Evolutionary conservation across 2,888 invertebrate species (phyloP).

Genomic region (Corythucha ciliata): DNA sequence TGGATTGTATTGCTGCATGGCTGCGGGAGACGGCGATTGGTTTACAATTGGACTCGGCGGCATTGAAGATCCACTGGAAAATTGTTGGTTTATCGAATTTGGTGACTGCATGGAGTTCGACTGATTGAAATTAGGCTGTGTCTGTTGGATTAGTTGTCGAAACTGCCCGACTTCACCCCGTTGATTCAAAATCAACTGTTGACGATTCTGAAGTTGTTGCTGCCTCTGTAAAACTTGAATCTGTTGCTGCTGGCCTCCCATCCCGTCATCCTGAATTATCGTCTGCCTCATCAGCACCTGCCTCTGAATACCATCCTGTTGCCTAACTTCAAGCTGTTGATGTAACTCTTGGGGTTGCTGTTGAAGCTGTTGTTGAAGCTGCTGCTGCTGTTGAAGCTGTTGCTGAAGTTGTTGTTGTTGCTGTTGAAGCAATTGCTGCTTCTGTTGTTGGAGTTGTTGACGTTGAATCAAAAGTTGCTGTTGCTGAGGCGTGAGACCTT

Average conservation of each 20-base stretch:
- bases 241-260: slow-evolving; percentile 42
- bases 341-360: slow-evolving; percentile 45
- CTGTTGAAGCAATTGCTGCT: slow-evolving; percentile 31
- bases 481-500: slow-evolving; percentile 33
- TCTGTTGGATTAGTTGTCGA: slow-evolving; percentile 22
- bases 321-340: slow-evolving; percentile 37
- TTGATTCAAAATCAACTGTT: slow-evolving; percentile 29
- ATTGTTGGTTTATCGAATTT: slow-evolving; percentile 39
- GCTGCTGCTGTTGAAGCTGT: slow-evolving; percentile 40
- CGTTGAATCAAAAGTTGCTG: slow-evolving; percentile 40
- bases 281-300: slow-evolving; percentile 15
- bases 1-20: slow-evolving; percentile 41
- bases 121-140: slow-evolving; percentile 10
- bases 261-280: no score
- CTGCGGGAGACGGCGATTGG: slow-evolving; percentile 26
- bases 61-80: slow-evolving; percentile 41
- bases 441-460: slow-evolving; percentile 38
- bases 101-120: slow-evolving; percentile 41
- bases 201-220: slow-evolving; percentile 30
- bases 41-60: slow-evolving; percentile 31
- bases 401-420: slow-evolving; percentile 42
- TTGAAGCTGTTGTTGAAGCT: slow-evolving; percentile 42
- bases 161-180: slow-evolving; percentile 27
- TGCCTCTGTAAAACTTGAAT: slow-evolving; percentile 38
- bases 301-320: slow-evolving; percentile 25